Base-by-base conservation (phyloP, 2,888 invertebrate species). In the Eupithecia inturbata region DNA sequence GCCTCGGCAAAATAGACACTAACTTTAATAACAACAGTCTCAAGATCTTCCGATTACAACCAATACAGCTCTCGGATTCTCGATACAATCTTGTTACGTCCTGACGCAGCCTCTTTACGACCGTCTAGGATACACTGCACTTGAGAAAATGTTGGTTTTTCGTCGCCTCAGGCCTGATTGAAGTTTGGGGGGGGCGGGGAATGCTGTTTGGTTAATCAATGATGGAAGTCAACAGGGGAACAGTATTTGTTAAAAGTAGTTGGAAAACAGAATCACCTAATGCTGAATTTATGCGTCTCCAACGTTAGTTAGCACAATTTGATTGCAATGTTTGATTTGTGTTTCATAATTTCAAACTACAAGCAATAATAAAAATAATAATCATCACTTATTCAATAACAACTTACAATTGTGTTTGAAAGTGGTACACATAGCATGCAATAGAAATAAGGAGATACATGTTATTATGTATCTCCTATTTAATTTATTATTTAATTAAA, bases 121-220 rank as follows among this genome's bases (percentile, higher is more conserved):
- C 75, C 73, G 76, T 77, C 78, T 78, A 76, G 71, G 72, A 73
- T 76, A 73, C 76, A 73, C 78, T 77, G 77, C 78, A 74, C 78
- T 80, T 76, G 73, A 74, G 74, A 60, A 72, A 77, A 71, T 78
- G 78, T 78, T 80, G 77, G 76, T 78, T 76, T 77, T 75, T 72
- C 69, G 71, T 70, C 41, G 77, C 77, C 77, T 71, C 68, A 73
- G 71, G 74, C 78, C 74, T 80, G 77, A 80, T 80, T 80, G 76
- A 76, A 78, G 72, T 75, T 70, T 41, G 45, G 73, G 72, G n/a
- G 66, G 66, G 73, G 71, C 62, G 60, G 41, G 39, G 39, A 64
- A 31, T 69, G 19, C 33, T 75, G 68, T 75, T 75, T 75, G 72
- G 45, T 53, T 68, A 75, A 67, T 67, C 67, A 70, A 70, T 70